Percentiles rank a stretch among this genome's conserved stretches.
These are phyloP conservation scores for Callopanchax toddi DNA, from an alignment of 2,113 vertebrate genomes.

Conservation along the genomic window DNA sequence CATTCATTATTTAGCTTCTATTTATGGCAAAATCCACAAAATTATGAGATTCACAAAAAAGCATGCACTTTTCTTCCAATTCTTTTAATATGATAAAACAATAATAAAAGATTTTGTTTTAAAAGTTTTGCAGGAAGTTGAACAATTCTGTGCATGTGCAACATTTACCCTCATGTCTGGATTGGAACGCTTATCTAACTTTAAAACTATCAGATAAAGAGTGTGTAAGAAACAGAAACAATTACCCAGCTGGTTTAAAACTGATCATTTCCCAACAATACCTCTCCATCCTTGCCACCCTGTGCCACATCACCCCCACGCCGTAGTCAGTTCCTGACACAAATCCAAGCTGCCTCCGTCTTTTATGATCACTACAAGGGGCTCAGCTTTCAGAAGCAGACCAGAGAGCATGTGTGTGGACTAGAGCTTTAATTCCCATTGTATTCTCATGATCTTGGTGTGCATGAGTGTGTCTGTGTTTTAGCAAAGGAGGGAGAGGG, in stretches of 20 bases:
- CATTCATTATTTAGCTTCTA: constrained; percentile 63
- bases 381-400: constrained; percentile 80
- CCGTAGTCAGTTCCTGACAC: constrained; percentile 34
- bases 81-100: no score
- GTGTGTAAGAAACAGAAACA: background rate
- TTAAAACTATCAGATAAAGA: background rate
- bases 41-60: background rate
- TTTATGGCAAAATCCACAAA: background rate
- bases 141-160: no score
- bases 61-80: no score
- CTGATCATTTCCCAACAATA: constrained; percentile 21
- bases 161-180: no score
- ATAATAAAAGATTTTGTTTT: no score
- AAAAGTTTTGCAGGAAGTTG: no score
- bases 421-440: constrained; percentile 82
- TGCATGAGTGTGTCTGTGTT: constrained; percentile 78
- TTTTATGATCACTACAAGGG: constrained; percentile 79
- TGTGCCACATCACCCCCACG: constrained; percentile 38
- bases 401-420: constrained; percentile 81
- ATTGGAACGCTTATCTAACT: no score
- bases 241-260: constrained; percentile 5
- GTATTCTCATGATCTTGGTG: constrained; percentile 79
- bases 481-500: constrained; percentile 67
- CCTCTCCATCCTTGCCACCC: constrained; percentile 17
- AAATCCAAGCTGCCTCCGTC: constrained; percentile 65